Conservation (phyloP, 2,113 vertebrate species). For the Thamnaconus septentrionalis region DNA sequence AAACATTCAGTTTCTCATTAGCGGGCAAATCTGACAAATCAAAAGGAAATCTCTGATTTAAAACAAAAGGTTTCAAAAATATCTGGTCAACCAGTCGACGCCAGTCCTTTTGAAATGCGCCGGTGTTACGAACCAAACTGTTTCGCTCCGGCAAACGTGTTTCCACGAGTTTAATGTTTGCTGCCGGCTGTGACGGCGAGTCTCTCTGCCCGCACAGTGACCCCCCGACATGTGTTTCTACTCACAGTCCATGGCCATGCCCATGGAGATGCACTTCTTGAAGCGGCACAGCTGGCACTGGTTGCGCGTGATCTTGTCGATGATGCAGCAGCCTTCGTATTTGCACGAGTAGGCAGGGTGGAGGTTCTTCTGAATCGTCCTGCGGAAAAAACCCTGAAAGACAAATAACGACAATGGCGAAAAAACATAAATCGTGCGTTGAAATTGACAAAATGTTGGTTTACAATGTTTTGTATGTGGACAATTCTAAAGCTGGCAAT, state of each 20-base stretch:
- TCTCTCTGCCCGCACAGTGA: too few relatives aligned
- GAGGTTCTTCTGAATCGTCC: slow-evolving; percentile 98
- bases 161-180: too few relatives aligned
- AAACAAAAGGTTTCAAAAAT: too few relatives aligned
- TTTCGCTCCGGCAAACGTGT: background rate
- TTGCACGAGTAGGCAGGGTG: slow-evolving; percentile 95
- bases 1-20: too few relatives aligned
- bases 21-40: too few relatives aligned
- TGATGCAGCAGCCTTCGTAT: slow-evolving; percentile 94
- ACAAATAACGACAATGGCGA: background rate
- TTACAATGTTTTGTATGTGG: too few relatives aligned
- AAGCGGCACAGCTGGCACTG: slow-evolving; percentile 98
- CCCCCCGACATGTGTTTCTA: slow-evolving; percentile 3
- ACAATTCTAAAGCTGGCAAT: too few relatives aligned
- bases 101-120: too few relatives aligned
- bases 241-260: slow-evolving; percentile 78
- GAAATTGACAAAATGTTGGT: too few relatives aligned
- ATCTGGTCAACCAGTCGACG: too few relatives aligned
- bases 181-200: too few relatives aligned
- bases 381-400: slow-evolving; percentile 91
- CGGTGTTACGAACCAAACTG: background rate
- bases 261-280: slow-evolving; percentile 90
- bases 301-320: slow-evolving; percentile 97
- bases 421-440: background rate
- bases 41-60: too few relatives aligned